Evolutionary conservation across 1,140 invertebrate species (phyloP), one percentile per base, ranked within the genome.

Genomic region (Ooceraea biroi): DNA sequence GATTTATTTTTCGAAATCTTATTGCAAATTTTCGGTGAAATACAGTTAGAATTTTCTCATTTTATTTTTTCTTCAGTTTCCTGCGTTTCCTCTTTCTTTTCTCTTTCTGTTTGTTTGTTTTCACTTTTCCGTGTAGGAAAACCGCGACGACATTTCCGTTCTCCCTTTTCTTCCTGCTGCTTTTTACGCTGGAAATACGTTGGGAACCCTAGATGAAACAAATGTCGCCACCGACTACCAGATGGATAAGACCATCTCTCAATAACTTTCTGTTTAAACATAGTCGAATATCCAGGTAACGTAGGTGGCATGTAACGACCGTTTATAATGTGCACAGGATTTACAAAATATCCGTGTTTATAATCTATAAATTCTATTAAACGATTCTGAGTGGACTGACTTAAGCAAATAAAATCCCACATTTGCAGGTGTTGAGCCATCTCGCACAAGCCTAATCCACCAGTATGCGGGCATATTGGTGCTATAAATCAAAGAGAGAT

Each of bases 381-480:
- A 84, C 97, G 95, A 55, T 96, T 96, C 27, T 97, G 95, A 82
- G 95, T 96, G 7, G 96, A 96, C 22, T 95, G 96, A 19, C 96
- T 97, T 0, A 98, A 92, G 71, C 95, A 95, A 11, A 97, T 95
- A 94, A 96, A 98, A 92, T 99, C 97, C 96, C 98, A 98, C 88
- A 97, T 96, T 94, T 98, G 97, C 19, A 98, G 94, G 94, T 99
- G 98, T 90, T 98, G 98, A 3, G 98, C 97, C 96, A 98, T 97
- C 95, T 99, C 98, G 93, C 98, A 98, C 0, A 99, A 95, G 8
- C 98, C 98, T 0, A 99, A 96, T 17, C 98, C 98, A 14, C 98
- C 98, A 73, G 97, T 98, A 94, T 99, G 98, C 0, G 98, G 98
- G 93, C 98, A 98, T 0, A 99, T 97, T 90, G 98, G 98, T 46